Evolutionary conservation across 2,113 vertebrate genomes (phyloP).

Genomic region (Colistium nudipinnis): DNA sequence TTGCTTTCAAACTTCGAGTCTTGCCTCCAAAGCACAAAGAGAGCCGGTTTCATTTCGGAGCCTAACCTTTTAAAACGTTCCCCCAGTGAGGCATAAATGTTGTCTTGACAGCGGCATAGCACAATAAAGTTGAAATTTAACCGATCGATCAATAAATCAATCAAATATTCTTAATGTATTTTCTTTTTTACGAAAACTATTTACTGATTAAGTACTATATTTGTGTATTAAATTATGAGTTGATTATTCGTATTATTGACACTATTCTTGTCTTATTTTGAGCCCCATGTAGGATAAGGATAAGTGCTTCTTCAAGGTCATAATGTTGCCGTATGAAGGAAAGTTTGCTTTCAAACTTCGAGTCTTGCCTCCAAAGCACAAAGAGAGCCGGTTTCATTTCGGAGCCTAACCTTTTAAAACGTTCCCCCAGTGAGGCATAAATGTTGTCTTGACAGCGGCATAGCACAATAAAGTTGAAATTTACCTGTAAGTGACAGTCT

Average conservation of each 20-base stretch:
- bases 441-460: not conserved
- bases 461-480: not conserved
- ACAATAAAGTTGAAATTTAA: not conserved
- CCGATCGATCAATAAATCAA: no score
- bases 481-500: constrained; percentile 16
- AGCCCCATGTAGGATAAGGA: no score
- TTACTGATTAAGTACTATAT: no score
- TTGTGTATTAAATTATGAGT: no score
- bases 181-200: no score
- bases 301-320: no score
- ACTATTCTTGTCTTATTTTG: no score
- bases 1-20: not conserved
- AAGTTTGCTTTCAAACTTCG: not conserved
- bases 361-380: not conserved
- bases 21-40: not conserved
- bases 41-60: not conserved
- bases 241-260: no score
- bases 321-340: no score
- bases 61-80: not conserved
- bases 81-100: not conserved
- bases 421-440: not conserved
- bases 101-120: not conserved
- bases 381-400: not conserved
- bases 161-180: no score
- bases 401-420: constrained; percentile 1